Base-by-base conservation (phyloP, 1,140 invertebrate species). In the Wasmannia auropunctata region DNA sequence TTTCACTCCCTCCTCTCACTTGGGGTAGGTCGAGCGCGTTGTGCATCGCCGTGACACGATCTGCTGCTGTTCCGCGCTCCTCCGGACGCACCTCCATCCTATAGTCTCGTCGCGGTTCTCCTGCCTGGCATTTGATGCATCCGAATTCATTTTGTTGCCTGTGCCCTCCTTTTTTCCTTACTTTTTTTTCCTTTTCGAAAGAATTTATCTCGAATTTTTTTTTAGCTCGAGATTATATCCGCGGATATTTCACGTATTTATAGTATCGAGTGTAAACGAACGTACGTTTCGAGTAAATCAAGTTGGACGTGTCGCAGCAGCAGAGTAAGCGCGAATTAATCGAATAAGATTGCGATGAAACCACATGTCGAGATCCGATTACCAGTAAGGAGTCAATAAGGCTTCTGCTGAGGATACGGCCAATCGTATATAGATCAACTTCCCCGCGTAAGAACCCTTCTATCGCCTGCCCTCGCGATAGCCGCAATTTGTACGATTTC, bases 401-500 rank as follows among this genome's bases (percentile, higher is more conserved):
- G 95, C 94, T 95, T 95, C 95, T 86, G 86, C 89, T 93, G 94
- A 95, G 92, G 93, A 95, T 94, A 91, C 87, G 93, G 88, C 94
- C 94, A 94, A 95, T 95, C 94, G 93, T 94, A n/a, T n/a, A n/a
- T n/a, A 91, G 93, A 88, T 93, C 91, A 93, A 95, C 91, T 93
- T 92, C 58, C 88, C 75, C 83, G n/a, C n/a, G 91, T 91, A 91
- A 91, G 89, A 93, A 90, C 91, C 91, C 93, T 92, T 90, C 90
- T 89, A 89, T 90, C 86, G 72, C 77, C 86, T 85, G 88, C 91
- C 91, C 91, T 92, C 88, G 90, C 91, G 86, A 90, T 88, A 89
- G 70, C 90, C 90, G 93, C 91, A 94, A 93, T 94, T 95, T 95
- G 94, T 95, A 95, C 93, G 95, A 95, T 95, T 95, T 95, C 95